phyloP scores from a whole-genome alignment of 1,140 invertebrate genomes.

The Ceratosolen fusciceps region DNA sequence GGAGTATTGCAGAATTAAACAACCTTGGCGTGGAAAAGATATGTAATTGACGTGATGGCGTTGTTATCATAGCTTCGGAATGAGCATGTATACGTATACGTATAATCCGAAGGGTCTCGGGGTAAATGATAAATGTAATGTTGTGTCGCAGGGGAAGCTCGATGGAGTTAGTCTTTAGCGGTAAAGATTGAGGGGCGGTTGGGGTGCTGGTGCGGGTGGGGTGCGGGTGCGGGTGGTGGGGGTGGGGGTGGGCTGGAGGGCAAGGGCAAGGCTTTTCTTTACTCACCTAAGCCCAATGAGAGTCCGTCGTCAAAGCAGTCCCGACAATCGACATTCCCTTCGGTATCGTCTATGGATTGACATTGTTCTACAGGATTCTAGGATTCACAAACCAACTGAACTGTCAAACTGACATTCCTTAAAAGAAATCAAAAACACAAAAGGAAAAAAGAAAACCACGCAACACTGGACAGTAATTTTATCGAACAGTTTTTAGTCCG shows the following conservation, averaged over 20 bases:
- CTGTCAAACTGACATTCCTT: slow-evolving; percentile 63
- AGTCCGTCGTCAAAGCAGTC: slow-evolving; percentile 68
- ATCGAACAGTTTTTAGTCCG: slow-evolving; percentile 66
- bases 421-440: slow-evolving; percentile 57
- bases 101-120: neutral
- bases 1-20: slow-evolving; percentile 26
- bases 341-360: slow-evolving; percentile 67
- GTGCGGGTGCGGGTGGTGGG: too few relatives aligned
- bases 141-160: slow-evolving; percentile 44
- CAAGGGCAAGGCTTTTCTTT: slow-evolving; percentile 61
- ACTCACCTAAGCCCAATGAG: slow-evolving; percentile 70
- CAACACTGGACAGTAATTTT: slow-evolving; percentile 60
- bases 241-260: too few relatives aligned
- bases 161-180: slow-evolving; percentile 50
- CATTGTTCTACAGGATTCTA: slow-evolving; percentile 68
- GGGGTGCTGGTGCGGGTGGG: too few relatives aligned
- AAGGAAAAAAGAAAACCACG: slow-evolving; percentile 51
- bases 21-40: slow-evolving; percentile 39
- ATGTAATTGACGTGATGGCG: neutral
- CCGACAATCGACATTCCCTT: slow-evolving; percentile 65
- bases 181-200: slow-evolving; percentile 19
- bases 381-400: slow-evolving; percentile 68
- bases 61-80: neutral
- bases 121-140: slow-evolving; percentile 13
- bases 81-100: neutral